Evolutionary conservation across 2,797 vertebrate species (phyloP).

Genomic region (Ctenochaetus hawaiiensis): DNA sequence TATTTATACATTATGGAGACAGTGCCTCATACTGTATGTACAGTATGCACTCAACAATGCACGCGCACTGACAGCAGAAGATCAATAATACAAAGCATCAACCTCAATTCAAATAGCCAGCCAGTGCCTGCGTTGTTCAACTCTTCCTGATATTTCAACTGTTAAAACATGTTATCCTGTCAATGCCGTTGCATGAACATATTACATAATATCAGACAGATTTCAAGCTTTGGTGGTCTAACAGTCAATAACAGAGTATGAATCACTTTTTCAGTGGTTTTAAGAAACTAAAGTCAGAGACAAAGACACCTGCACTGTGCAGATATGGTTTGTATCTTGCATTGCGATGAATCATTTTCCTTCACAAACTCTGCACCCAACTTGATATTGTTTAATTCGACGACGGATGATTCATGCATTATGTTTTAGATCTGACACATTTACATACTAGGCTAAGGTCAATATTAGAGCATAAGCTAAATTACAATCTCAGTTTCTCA

Average conservation of each 20-base stretch:
- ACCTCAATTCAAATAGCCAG: slow-evolving; percentile 20
- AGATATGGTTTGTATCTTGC: slow-evolving; percentile 45
- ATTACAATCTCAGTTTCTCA: slow-evolving; percentile 14
- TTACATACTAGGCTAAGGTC: not conserved
- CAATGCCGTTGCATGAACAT: slow-evolving; percentile 49
- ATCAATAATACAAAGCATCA: slow-evolving; percentile 49
- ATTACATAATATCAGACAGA: slow-evolving; percentile 54
- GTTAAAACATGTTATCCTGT: slow-evolving; percentile 37
- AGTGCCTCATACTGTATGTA: slow-evolving; percentile 28
- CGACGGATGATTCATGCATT: not conserved
- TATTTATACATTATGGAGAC: slow-evolving; percentile 51
- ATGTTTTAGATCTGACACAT: not conserved
- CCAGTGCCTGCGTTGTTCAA: slow-evolving; percentile 7
- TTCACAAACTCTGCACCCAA: slow-evolving; percentile 28
- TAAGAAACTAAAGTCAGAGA: slow-evolving; percentile 48
- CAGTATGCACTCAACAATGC: slow-evolving; percentile 49
- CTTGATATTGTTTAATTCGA: slow-evolving; percentile 26
- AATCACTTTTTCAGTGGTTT: slow-evolving; percentile 78
- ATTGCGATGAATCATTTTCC: slow-evolving; percentile 62
- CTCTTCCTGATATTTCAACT: slow-evolving; percentile 31
- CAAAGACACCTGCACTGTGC: slow-evolving; percentile 38
- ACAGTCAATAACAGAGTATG: slow-evolving; percentile 72
- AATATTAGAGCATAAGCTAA: not conserved
- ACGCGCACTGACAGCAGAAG: slow-evolving; percentile 16
- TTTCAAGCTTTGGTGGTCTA: slow-evolving; percentile 57